These are phyloP conservation scores for Caenorhabditis remanei DNA, from an alignment of 1,140 invertebrate genomes.

Conservation along the genomic window DNA sequence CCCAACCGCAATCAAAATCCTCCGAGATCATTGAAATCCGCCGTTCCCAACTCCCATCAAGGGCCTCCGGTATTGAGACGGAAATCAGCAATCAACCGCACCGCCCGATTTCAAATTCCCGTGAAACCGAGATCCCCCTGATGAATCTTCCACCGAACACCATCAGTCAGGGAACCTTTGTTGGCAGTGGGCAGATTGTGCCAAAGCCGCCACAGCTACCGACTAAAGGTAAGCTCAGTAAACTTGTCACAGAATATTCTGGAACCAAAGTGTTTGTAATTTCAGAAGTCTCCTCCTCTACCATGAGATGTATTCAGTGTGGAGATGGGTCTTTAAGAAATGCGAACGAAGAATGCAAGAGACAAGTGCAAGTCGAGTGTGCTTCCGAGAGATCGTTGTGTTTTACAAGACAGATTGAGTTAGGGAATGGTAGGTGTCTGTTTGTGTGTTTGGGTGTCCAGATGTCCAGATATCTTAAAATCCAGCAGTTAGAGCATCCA, in stretches of 20 bases:
- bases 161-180: constrained; percentile 19
- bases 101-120: constrained; percentile 21
- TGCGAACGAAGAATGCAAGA: constrained; percentile 40
- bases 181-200: constrained; percentile 17
- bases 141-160: constrained; percentile 9
- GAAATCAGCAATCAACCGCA: constrained; percentile 33
- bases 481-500: too few relatives aligned
- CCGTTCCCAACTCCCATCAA: background rate
- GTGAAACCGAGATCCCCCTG: constrained; percentile 1
- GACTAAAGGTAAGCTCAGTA: background rate
- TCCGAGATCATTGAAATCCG: constrained; percentile 45
- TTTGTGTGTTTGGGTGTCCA: too few relatives aligned
- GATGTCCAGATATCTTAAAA: too few relatives aligned
- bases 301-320: constrained; percentile 62
- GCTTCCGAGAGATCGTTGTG: constrained; percentile 68
- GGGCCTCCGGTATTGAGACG: constrained; percentile 26
- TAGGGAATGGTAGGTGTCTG: constrained; percentile 60
- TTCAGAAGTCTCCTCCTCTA: constrained; percentile 33
- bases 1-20: constrained; percentile 17
- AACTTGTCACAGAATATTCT: too few relatives aligned
- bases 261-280: background rate
- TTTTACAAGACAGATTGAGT: constrained; percentile 70
- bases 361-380: constrained; percentile 66
- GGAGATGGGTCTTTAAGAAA: constrained; percentile 58
- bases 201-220: constrained; percentile 14